These are phyloP conservation scores for Berghia stephanieae DNA, from an alignment of 1,140 invertebrate species.

Conservation along the genomic window DNA sequence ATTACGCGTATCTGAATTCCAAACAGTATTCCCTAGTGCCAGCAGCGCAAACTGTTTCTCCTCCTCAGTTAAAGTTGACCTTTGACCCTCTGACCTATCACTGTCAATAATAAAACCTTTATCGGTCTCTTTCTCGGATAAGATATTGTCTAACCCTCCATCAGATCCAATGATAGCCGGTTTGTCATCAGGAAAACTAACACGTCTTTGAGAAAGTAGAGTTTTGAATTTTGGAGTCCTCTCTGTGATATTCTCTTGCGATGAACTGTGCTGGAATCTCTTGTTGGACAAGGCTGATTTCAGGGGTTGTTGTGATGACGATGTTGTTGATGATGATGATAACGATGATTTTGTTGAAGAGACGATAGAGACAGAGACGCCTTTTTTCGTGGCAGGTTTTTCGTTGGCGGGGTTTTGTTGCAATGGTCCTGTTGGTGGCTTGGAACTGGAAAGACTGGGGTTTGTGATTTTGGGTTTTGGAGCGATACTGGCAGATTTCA, in stretches of 20 bases:
- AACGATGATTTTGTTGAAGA: too few relatives aligned
- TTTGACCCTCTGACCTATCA: not conserved
- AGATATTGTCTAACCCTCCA: conserved; percentile 55
- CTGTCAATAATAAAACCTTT: too few relatives aligned
- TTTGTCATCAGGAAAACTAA: conserved; percentile 43
- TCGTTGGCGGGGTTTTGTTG: not conserved
- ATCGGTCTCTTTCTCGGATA: conserved; percentile 41
- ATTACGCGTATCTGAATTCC: conserved; percentile 56
- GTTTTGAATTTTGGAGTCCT: too few relatives aligned
- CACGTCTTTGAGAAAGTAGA: too few relatives aligned
- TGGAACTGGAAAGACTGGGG: not conserved
- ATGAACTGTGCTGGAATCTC: too few relatives aligned
- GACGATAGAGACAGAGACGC: too few relatives aligned
- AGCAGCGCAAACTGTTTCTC: conserved; percentile 58
- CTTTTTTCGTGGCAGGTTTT: not conserved
- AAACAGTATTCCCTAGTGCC: conserved; percentile 58
- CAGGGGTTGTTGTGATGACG: too few relatives aligned
- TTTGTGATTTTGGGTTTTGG: too few relatives aligned
- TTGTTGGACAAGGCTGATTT: too few relatives aligned
- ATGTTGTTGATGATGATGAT: too few relatives aligned
- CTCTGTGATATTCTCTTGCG: too few relatives aligned
- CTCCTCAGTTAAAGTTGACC: conserved; percentile 51
- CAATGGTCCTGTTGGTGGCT: not conserved
- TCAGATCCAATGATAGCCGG: conserved; percentile 56
- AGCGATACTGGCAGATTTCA: too few relatives aligned